Conservation (phyloP, 2,888 invertebrate genomes). For the Hermaeophaga mercurialis region DNA sequence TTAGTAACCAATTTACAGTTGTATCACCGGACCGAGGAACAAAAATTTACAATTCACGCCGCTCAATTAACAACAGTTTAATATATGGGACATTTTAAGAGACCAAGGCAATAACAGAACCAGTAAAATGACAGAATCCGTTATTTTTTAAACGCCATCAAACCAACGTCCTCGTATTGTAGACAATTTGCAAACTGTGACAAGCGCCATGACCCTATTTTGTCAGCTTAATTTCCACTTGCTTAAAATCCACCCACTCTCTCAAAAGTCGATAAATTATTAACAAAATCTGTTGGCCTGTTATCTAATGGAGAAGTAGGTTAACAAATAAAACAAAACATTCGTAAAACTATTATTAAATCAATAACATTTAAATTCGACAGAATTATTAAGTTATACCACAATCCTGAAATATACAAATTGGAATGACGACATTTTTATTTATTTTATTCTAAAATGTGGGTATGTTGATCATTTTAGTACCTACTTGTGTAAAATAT, state of each 20-base stretch:
- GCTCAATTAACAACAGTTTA: neutral
- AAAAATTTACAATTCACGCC: no score
- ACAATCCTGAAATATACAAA: no score
- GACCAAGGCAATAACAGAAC: neutral
- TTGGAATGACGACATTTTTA: neutral
- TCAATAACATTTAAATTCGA: no score
- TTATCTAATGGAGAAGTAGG: neutral
- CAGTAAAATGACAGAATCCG: neutral
- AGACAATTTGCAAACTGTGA: neutral
- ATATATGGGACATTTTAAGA: neutral
- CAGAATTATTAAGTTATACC: no score
- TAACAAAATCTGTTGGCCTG: neutral
- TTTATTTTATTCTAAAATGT: neutral
- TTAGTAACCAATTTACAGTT: no score
- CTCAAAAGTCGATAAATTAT: neutral
- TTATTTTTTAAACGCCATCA: neutral
- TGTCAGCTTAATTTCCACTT: neutral
- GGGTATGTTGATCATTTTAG: no score
- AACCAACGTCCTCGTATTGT: neutral
- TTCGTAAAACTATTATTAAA: neutral
- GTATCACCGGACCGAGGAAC: no score
- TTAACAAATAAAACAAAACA: neutral
- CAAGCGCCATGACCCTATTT: neutral
- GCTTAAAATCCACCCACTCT: neutral
- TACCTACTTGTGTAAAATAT: no score